These are phyloP conservation scores for Scrobipalpa costella DNA, from an alignment of 2,888 invertebrate species.

Conservation along the genomic window DNA sequence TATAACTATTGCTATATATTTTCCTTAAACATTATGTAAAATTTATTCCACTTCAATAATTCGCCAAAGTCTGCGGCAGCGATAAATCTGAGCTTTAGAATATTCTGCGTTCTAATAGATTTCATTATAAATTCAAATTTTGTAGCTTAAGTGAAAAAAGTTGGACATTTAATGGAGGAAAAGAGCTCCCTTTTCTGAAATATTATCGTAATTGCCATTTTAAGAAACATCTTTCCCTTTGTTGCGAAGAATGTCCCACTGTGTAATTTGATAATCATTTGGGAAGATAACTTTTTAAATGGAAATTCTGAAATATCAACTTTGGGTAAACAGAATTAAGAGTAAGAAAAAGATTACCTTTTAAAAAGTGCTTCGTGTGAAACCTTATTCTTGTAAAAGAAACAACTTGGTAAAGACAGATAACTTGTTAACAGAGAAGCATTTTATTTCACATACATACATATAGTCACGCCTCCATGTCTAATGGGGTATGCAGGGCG, in stretches of 20 bases:
- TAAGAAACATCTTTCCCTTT: not conserved
- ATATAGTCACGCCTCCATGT: no score
- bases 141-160: not conserved
- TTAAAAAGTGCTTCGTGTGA: no score
- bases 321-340: not conserved
- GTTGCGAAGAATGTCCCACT: conserved; percentile 4
- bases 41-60: conserved; percentile 1
- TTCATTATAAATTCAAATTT: not conserved
- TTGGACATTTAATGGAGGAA: conserved; percentile 7
- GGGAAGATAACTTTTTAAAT: not conserved
- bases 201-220: conserved; percentile 15
- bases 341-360: not conserved
- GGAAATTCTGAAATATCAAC: conserved; percentile 4
- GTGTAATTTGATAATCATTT: conserved; percentile 4
- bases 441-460: no score
- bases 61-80: not conserved
- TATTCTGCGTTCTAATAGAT: conserved; percentile 1
- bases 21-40: conserved; percentile 3
- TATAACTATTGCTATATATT: no score
- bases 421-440: no score
- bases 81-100: conserved; percentile 7
- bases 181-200: not conserved
- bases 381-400: no score
- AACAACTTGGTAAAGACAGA: no score
- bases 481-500: no score